Evolutionary conservation across 2,888 invertebrate genomes (phyloP).

Genomic region (Petrolisthes manimaculis): DNA sequence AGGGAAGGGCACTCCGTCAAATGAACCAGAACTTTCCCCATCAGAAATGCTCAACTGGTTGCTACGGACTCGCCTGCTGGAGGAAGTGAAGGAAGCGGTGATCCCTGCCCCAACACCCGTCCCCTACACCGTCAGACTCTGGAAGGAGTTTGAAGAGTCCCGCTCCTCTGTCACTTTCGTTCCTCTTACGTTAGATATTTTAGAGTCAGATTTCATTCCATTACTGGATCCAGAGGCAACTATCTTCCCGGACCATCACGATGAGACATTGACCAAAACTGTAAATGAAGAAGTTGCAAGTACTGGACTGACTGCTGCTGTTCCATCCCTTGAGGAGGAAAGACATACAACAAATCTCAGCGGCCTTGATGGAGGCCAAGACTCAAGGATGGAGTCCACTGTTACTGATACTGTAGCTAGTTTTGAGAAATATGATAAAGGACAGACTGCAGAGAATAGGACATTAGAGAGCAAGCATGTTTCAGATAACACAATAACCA

Average conservation of each 20-base stretch:
- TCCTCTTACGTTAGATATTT: constrained; percentile 36
- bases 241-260: background rate
- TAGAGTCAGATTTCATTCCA: constrained; percentile 47
- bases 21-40: background rate
- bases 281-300: background rate
- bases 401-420: no score
- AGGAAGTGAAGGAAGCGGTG: constrained; percentile 43
- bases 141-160: constrained; percentile 20
- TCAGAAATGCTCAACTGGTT: constrained; percentile 24
- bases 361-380: no score
- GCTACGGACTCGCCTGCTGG: constrained; percentile 35
- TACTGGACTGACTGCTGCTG: background rate
- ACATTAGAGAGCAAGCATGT: no score
- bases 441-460: no score
- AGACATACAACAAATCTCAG: no score
- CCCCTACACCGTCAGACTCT: constrained; percentile 25
- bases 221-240: background rate
- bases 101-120: constrained; percentile 44
- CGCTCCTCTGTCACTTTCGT: constrained; percentile 15
- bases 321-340: background rate
- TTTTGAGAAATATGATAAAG: no score
- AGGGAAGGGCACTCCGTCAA: no score
- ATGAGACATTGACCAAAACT: no score
- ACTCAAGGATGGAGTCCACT: no score
- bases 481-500: no score